Base-by-base conservation (phyloP, 2,113 vertebrate species). In the Terrapene triunguis region DNA sequence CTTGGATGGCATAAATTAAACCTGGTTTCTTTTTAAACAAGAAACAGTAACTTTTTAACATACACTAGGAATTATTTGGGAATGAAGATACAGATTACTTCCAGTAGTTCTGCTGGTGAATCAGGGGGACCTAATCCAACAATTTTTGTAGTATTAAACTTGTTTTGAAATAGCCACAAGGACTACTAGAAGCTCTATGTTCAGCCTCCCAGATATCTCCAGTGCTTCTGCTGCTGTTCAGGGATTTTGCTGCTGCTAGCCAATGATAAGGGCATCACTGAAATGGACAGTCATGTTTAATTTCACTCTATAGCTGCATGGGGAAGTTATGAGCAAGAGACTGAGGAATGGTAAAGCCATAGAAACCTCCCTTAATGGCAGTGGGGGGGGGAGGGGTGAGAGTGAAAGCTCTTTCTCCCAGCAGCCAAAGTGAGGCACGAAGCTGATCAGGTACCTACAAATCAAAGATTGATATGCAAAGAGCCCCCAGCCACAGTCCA, bases 381-480 rank as follows among this genome's bases (percentile, higher is more conserved):
- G 10, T 29, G 14, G 84, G 44, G 44, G 5, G 42, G 5, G 42
- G 42, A 5, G 42, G 6, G 38, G 38, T 42, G 4, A 44, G 44
- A 44, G 44, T 44, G 44, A 44, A 44, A 16, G 29, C 29, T 6
- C 35, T 21, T 74, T 74, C 21, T 76, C 74, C n/a, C 0, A 25
- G 19, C 87, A 93, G 51, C n/a, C 25, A 44, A 90, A 54, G 21
- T 35, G 21, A 3, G 38, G 50, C 27, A 0, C 82, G 55, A 88
- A 90, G 2, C 38, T n/a, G 27, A 44, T 93, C 10, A 21, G 69
- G n/a, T 53, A 53, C 69, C 93, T 81, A 19, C 55, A 1, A 0
- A 0, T 0, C 47, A 25, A 2, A 4, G 24, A 12, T 11, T 22
- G 5, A 1, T 38, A 3, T 85, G 44, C 6, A 65, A 80, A 90